Evolutionary conservation across 2,888 invertebrate species (phyloP).

Genomic region (Nomada flava): DNA sequence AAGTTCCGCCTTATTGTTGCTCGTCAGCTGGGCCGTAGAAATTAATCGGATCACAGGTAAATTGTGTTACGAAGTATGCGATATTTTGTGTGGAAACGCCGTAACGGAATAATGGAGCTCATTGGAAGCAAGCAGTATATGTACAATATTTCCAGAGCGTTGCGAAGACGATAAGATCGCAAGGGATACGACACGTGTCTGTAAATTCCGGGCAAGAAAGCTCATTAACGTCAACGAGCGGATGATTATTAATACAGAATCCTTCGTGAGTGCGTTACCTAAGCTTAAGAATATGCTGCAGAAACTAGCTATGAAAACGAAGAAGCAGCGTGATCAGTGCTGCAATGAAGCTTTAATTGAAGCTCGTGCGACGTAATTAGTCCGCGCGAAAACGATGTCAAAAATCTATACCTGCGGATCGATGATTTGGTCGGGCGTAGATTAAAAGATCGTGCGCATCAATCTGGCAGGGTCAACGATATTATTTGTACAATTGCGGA

Average conservation of each 20-base stretch:
- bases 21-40: constrained; percentile 8
- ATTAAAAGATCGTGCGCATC: not conserved
- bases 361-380: not conserved
- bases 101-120: no score
- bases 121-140: no score
- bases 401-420: not conserved
- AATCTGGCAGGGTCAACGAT: constrained; percentile 32
- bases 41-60: constrained; percentile 28
- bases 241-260: constrained; percentile 42
- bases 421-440: not conserved
- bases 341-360: not conserved
- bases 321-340: no score
- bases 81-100: not conserved
- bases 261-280: not conserved
- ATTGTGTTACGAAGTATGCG: constrained; percentile 1
- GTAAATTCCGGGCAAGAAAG: constrained; percentile 16
- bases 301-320: no score
- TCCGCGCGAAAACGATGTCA: not conserved
- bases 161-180: not conserved
- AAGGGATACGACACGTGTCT: constrained; percentile 10
- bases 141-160: not conserved
- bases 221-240: constrained; percentile 32
- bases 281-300: no score
- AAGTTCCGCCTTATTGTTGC: constrained; percentile 35
- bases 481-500: constrained; percentile 38